A percentile compares a stretch with the other conserved stretches of the same genome.
Conservation (phyloP, 2,888 invertebrate genomes). For the Lypha dubia region DNA sequence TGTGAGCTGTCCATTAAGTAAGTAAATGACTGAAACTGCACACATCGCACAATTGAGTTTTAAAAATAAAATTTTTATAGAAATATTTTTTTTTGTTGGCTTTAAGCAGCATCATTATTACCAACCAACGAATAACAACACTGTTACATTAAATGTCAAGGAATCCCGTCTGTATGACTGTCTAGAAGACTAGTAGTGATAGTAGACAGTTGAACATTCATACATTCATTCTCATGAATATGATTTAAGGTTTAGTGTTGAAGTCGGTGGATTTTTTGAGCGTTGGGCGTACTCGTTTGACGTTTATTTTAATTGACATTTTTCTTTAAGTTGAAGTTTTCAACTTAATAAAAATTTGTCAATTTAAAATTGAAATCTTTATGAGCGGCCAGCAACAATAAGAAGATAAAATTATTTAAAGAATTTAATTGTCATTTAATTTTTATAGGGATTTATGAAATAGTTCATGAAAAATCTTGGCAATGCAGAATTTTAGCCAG, state of each 20-base stretch:
- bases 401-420: constrained; percentile 41
- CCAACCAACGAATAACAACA: constrained; percentile 31
- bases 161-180: constrained; percentile 13
- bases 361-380: constrained; percentile 78
- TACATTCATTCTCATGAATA: constrained; percentile 21
- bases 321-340: constrained; percentile 58
- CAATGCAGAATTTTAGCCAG: not conserved
- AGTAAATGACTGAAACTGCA: constrained; percentile 67
- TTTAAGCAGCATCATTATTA: constrained; percentile 3
- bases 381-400: constrained; percentile 18
- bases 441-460: constrained; percentile 71
- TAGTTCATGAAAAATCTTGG: constrained; percentile 48
- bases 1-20: constrained; percentile 69
- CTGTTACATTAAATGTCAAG: constrained; percentile 33
- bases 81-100: constrained; percentile 57
- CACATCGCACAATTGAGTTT: constrained; percentile 55
- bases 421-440: constrained; percentile 66
- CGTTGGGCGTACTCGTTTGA: constrained; percentile 45
- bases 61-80: constrained; percentile 55
- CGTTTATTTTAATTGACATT: constrained; percentile 69
- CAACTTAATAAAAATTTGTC: constrained; percentile 79
- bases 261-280: constrained; percentile 40
- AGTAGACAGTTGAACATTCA: constrained; percentile 10
- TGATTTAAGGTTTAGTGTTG: constrained; percentile 59
- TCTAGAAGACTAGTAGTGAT: constrained; percentile 16